phyloP scores from a whole-genome alignment of 2,113 vertebrate genomes.

The Aviceda subcristata region DNA sequence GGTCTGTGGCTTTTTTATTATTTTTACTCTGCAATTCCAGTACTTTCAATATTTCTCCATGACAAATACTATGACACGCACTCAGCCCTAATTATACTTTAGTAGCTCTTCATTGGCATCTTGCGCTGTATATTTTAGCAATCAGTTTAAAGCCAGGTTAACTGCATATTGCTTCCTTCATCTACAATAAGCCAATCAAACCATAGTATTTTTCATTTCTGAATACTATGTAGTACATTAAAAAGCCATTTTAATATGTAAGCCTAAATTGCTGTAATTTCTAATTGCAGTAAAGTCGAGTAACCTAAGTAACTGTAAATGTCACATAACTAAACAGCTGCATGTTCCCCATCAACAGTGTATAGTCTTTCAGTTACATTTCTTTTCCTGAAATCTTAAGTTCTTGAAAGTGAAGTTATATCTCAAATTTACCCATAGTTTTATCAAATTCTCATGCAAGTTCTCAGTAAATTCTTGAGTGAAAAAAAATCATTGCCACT shows the following conservation, averaged over 20 bases:
- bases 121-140: constrained; percentile 21
- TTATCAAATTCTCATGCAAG: background rate
- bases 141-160: constrained; percentile 20
- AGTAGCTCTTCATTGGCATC: background rate
- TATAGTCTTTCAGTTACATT: background rate
- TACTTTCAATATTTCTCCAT: constrained; percentile 26
- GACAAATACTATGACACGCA: background rate
- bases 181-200: background rate
- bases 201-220: background rate
- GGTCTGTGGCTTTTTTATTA: background rate
- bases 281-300: background rate
- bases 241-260: background rate
- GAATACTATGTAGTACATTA: background rate
- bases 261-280: background rate
- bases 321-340: background rate
- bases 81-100: background rate
- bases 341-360: background rate
- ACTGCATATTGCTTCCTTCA: background rate
- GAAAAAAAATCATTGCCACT: background rate
- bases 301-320: background rate
- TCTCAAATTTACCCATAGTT: background rate
- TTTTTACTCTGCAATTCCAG: background rate
- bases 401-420: background rate
- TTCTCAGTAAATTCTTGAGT: background rate
- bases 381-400: background rate